Percentiles rank a stretch among this genome's conserved stretches.
phyloP scores from a whole-genome alignment of 2,113 vertebrate species.

The Myiagra hebetior region DNA sequence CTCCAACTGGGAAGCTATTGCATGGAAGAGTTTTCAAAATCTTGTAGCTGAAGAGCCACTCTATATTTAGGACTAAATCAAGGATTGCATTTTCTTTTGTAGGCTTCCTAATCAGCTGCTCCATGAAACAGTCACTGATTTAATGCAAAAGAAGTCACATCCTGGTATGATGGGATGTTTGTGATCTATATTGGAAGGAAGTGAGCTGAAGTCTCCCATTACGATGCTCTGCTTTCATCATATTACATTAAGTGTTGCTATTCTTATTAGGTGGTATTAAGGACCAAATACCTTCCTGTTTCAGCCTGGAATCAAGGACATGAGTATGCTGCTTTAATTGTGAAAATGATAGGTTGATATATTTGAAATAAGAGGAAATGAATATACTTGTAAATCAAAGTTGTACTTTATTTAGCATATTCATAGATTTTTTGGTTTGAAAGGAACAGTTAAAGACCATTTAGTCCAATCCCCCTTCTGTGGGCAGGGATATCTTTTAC shows the following conservation, averaged over 20 bases:
- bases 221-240: not conserved
- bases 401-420: not conserved
- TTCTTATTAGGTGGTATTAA: not conserved
- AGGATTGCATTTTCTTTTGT: not conserved
- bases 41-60: not conserved
- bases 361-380: not conserved
- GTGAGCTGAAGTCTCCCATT: not conserved
- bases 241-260: not conserved
- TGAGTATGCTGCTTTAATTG: not conserved
- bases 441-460: not conserved
- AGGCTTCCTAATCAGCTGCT: conserved; percentile 5
- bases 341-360: not conserved
- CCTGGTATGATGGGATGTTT: not conserved
- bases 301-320: not conserved
- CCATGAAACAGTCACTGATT: not conserved
- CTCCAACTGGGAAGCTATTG: not conserved
- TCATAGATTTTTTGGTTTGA: not conserved
- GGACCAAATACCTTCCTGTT: not conserved
- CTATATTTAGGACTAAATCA: conserved; percentile 37
- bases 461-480: not conserved
- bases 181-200: not conserved
- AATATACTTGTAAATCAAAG: not conserved
- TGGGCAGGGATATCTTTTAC: not conserved
- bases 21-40: not conserved
- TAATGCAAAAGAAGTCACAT: not conserved